Evolutionary conservation across 2,797 vertebrate species (phyloP).

Genomic region (Ispidina picta): DNA sequence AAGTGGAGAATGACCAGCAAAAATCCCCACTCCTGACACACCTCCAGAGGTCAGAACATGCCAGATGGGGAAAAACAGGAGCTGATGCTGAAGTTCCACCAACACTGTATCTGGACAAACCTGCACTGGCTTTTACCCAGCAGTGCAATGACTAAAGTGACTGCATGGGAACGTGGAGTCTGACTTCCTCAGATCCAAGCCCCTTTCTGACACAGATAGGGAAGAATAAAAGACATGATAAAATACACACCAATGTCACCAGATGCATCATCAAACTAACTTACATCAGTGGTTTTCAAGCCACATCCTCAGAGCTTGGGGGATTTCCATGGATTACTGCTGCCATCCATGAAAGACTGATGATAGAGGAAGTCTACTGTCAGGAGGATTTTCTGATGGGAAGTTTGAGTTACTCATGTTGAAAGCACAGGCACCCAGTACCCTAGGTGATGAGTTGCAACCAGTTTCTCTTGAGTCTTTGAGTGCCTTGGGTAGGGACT

Average conservation of each 20-base stretch:
- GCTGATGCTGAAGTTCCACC: neutral
- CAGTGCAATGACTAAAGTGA: neutral
- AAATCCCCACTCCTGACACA: neutral
- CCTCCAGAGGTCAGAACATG: neutral
- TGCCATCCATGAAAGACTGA: neutral
- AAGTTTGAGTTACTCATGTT: neutral
- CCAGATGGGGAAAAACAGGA: neutral
- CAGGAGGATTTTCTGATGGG: neutral
- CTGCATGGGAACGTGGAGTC: neutral
- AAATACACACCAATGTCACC: neutral
- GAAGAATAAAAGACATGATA: neutral
- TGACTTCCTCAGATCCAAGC: neutral
- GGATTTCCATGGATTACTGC: neutral
- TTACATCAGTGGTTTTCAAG: neutral
- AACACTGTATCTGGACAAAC: neutral
- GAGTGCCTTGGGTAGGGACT: neutral
- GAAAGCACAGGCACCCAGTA: neutral
- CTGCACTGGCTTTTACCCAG: neutral
- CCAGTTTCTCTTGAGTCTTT: neutral
- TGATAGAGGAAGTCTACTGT: neutral
- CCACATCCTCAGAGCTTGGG: neutral
- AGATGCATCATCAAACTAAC: neutral
- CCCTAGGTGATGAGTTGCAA: neutral
- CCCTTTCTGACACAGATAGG: neutral
- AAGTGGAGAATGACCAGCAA: neutral